phyloP scores from a whole-genome alignment of 2,113 vertebrate species.

The Vireo altiloquus region DNA sequence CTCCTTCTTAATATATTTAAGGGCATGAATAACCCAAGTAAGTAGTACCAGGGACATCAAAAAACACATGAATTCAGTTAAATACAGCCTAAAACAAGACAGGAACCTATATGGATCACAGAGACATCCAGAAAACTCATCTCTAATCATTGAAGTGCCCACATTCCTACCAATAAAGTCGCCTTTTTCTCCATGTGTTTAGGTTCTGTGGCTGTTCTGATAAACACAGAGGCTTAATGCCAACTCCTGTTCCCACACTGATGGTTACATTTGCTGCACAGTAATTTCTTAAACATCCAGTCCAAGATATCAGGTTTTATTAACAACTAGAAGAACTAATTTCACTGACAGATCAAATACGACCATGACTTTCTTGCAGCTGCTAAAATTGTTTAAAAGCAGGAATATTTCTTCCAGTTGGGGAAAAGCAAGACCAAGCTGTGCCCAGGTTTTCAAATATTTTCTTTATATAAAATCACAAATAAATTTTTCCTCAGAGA shows the following conservation, averaged over 20 bases:
- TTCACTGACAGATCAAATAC: slow-evolving; percentile 46
- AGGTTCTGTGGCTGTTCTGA: not conserved
- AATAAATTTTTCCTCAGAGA: slow-evolving; percentile 7
- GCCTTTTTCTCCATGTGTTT: not conserved
- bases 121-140: not conserved
- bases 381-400: slow-evolving; percentile 9
- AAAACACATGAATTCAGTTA: not conserved
- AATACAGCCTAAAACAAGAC: not conserved
- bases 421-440: slow-evolving; percentile 1
- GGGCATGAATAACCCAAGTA: not conserved
- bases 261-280: not conserved
- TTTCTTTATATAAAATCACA: slow-evolving; percentile 11
- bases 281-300: not conserved
- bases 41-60: not conserved
- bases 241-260: not conserved
- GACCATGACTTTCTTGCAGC: not conserved
- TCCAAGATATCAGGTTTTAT: slow-evolving; percentile 34
- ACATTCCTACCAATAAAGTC: not conserved
- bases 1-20: not conserved
- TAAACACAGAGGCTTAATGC: not conserved
- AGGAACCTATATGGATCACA: not conserved
- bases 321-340: not conserved
- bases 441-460: not conserved
- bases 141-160: not conserved
- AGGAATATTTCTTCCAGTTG: not conserved